phyloP scores from a whole-genome alignment of 2,888 invertebrate genomes.

The Tipula confusa region DNA sequence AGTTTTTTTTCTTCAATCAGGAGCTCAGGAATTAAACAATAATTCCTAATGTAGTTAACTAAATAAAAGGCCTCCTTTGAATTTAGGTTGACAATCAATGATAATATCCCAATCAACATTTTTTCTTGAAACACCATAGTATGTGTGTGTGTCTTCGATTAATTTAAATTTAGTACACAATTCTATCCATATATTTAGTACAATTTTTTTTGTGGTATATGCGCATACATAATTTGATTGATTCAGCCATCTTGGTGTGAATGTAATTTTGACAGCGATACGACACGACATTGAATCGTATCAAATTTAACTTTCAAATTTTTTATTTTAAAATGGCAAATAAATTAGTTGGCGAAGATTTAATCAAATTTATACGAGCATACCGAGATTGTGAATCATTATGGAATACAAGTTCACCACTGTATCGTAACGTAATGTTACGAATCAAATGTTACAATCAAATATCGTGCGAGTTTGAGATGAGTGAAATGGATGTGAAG shows the following conservation, averaged over 20 bases:
- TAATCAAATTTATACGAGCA: not conserved
- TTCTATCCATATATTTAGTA: not conserved
- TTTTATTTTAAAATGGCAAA: not conserved
- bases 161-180: not conserved
- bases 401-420: not conserved
- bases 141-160: not conserved
- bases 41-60: too few relatives aligned
- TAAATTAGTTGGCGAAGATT: conserved; percentile 1
- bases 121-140: not conserved
- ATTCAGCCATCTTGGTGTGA: conserved; percentile 12
- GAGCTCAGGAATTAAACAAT: too few relatives aligned
- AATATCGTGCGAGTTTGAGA: not conserved
- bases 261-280: not conserved
- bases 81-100: not conserved
- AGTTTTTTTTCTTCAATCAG: too few relatives aligned
- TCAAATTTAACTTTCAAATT: conserved; percentile 6
- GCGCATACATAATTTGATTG: conserved; percentile 3
- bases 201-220: not conserved
- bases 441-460: not conserved
- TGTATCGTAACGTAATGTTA: not conserved
- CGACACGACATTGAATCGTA: conserved; percentile 20
- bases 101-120: not conserved
- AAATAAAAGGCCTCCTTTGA: too few relatives aligned
- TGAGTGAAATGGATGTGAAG: not conserved
- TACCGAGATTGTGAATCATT: not conserved